Evolutionary conservation across 2,888 invertebrate genomes (phyloP), one percentile per base, ranked within the genome.

Genomic region (Watsonalla binaria): DNA sequence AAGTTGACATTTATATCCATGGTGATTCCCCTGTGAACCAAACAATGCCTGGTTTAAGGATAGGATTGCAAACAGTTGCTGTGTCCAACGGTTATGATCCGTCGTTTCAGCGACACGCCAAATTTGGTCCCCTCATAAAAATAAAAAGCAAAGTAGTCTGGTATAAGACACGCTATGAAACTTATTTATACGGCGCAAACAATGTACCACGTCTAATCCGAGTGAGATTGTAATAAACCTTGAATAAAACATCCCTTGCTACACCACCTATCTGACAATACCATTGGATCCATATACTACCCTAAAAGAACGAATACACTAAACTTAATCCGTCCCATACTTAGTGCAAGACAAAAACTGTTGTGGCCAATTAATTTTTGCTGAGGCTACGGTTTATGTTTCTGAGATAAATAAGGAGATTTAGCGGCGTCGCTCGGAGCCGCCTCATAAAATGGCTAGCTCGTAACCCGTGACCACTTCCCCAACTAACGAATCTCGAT

Each of bases 381-480:
- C 84, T 78, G 82, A 84, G 81, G 82, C 83, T 82, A 76, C 80
- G 80, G 80, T 90, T 90, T 90, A 89, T 88, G 87, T 86, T 84
- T 82, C 80, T 80, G 80, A 85, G 86, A 88, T 88, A 89, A 89
- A 89, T 88, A 88, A 89, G 86, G 78, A 88, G 88, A 87, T 89
- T 89, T 87, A 84, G 86, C 84, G 78, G 75, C 78, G 77, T 78
- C 78, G 83, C 78, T 80, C 76, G 75, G 77, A 76, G 80, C 81
- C 74, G 70, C 68, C 82, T 80, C 86, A 77, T 86, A 86, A 88
- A 87, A 81, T 78, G 76, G 80, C 80, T 76, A 71, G 80, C 79
- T 84, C 81, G 84, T 82, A 84, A 83, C 84, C 70, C 71, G 74
- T 79, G 84, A 76, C 84, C 84, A 75, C 70, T 63, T 69, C 78